Evolutionary conservation across 2,888 invertebrate genomes (phyloP).

Genomic region (Clepsis dumicolana): DNA sequence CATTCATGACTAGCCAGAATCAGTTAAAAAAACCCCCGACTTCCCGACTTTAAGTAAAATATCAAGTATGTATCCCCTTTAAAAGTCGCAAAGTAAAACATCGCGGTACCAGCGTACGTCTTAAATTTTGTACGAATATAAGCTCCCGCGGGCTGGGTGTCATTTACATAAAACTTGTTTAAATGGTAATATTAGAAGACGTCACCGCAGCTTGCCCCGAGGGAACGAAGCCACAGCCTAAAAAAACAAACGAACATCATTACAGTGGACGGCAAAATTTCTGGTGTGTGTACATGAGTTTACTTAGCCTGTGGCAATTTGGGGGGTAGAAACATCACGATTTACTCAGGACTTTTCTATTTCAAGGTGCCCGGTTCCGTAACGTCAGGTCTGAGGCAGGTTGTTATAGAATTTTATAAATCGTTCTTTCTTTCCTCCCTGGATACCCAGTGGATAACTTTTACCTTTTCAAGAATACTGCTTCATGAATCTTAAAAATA

Average conservation of each 20-base stretch:
- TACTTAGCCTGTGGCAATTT: constrained; percentile 50
- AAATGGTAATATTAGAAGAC: constrained; percentile 85
- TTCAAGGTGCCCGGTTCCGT: constrained; percentile 61
- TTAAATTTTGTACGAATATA: constrained; percentile 79
- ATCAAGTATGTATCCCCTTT: constrained; percentile 79
- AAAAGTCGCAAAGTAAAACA: constrained; percentile 77
- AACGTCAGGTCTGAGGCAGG: constrained; percentile 53
- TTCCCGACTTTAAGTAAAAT: constrained; percentile 18
- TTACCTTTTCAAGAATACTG: constrained; percentile 17
- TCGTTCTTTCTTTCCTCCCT: constrained; percentile 22
- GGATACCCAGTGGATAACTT: constrained; percentile 9
- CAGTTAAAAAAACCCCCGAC: constrained; percentile 8
- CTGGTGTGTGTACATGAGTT: not conserved
- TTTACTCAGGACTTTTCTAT: constrained; percentile 61
- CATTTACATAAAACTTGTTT: constrained; percentile 86
- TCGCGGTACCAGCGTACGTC: constrained; percentile 49
- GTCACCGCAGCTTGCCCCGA: constrained; percentile 59
- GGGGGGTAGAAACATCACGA: constrained; percentile 51
- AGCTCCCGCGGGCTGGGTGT: constrained; percentile 70
- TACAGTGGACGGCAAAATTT: constrained; percentile 44
- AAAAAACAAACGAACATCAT: constrained; percentile 23
- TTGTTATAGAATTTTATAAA: constrained; percentile 53
- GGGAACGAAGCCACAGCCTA: constrained; percentile 43
- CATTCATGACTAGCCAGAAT: not conserved
- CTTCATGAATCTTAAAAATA: not conserved